Base-by-base conservation (phyloP, 1,140 invertebrate species). In the Habropoda laboriosa region DNA sequence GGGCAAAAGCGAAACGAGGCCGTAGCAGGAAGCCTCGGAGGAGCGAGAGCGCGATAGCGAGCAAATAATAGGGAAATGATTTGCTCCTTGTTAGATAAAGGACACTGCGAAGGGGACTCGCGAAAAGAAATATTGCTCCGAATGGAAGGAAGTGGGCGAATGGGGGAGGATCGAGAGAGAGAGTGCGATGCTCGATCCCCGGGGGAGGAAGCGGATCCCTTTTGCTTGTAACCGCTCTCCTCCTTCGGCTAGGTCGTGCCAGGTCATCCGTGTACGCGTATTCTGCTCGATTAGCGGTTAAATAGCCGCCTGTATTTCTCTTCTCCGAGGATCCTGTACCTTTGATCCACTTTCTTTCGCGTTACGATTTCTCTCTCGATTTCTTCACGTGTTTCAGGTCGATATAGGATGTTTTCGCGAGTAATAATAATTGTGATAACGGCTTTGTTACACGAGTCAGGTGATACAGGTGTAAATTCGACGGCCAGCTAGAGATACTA, bases 41-140 rank as follows among this genome's bases (percentile, higher is more conserved):
- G 84, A 89, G 88, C 86, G 83, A 89, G 87, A 87, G 85, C 77
- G 89, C 90, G 92, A 93, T 93, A 92, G 92, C 91, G 90, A 92
- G 91, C 90, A 93, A 93, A 92, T 93, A 93, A 93, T 93, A 93
- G 92, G 92, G 92, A 93, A 93, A 93, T 93, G 92, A 93, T 93
- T 93, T 92, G 92, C 92, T 93, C 91, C 92, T 93, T 93, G 92
- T 93, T 93, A 93, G 92, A 93, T 93, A 93, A 93, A 93, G 84
- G 91, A 91, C 90, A 87, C 88, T 63, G 68, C 42, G 84, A 80
- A n/a, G 85, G 84, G 85, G 84, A 73, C 88, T 91, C 87, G 89
- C 89, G 89, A 90, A 92, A 93, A 92, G 91, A 92, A 93, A 91
- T 93, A 92, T 92, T 91, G 90, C 90, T 80, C 82, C 84, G 78